Percentiles rank a stretch among this genome's conserved stretches.
phyloP scores from a whole-genome alignment of 1,140 invertebrate species.

The Euura lappo region DNA sequence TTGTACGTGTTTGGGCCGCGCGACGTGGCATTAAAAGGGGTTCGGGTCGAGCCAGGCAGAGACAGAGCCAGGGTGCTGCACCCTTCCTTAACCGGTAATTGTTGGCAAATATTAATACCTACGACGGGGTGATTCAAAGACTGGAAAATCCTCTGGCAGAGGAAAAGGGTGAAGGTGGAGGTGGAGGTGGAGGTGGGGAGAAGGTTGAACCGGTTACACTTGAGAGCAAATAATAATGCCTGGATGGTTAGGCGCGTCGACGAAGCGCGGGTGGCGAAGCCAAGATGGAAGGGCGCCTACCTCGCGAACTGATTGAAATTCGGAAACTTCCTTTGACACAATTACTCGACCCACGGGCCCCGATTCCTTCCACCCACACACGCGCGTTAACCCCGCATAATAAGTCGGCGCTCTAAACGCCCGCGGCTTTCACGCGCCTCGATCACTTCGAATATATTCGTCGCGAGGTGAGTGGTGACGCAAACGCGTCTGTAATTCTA shows the following conservation, averaged over 20 bases:
- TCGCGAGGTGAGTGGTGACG: not conserved
- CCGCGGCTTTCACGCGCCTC: not conserved
- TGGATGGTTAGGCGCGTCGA: conserved; percentile 53
- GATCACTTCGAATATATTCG: not conserved
- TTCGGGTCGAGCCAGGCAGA: conserved; percentile 21
- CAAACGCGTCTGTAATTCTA: conserved; percentile 5
- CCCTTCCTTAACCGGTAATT: conserved; percentile 50
- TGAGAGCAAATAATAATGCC: conserved; percentile 62
- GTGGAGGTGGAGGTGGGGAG: conserved; percentile 40
- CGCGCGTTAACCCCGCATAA: not conserved
- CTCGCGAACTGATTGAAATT: conserved; percentile 57
- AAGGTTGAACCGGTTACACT: conserved; percentile 55
- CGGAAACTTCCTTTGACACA: conserved; percentile 60
- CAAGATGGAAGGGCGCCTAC: conserved; percentile 23
- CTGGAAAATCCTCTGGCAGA: conserved; percentile 36
- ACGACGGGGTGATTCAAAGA: conserved; percentile 42
- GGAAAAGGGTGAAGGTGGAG: conserved; percentile 15
- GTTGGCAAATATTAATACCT: conserved; percentile 63
- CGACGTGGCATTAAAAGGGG: conserved; percentile 54
- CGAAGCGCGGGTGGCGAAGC: conserved; percentile 19
- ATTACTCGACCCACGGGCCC: conserved; percentile 43
- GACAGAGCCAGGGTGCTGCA: conserved; percentile 12
- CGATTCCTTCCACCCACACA: not conserved
- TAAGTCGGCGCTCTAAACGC: not conserved
- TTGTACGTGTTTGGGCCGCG: conserved; percentile 49